Conservation (phyloP, 1,140 invertebrate species). For the Procambarus clarkii region DNA sequence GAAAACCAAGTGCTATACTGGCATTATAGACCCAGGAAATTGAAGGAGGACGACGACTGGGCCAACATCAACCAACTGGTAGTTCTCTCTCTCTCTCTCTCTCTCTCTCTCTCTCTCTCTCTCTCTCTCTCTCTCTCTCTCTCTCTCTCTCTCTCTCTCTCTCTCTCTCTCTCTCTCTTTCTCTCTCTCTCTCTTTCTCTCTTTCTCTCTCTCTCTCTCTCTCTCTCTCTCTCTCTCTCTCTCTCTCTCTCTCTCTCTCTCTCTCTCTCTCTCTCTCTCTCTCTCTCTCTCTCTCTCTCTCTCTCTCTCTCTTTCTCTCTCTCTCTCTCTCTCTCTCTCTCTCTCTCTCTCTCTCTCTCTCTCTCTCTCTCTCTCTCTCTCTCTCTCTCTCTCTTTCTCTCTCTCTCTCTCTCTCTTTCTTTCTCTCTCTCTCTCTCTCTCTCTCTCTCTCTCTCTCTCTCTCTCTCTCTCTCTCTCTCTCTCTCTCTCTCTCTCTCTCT, state of each 20-base stretch:
- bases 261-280: too few species aligned
- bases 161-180: neutral
- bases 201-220: neutral
- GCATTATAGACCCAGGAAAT: too few species aligned
- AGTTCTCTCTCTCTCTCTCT: too few species aligned
- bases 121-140: neutral
- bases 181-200: neutral
- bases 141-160: too few species aligned
- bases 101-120: neutral
- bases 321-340: neutral
- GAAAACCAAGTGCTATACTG: too few species aligned
- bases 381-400: neutral
- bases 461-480: neutral
- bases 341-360: constrained; percentile 4
- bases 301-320: neutral
- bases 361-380: constrained; percentile 2
- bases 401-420: neutral
- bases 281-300: neutral
- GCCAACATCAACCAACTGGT: too few species aligned
- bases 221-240: neutral
- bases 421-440: neutral
- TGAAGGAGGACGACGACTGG: too few species aligned
- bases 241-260: too few species aligned
- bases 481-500: neutral
- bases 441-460: constrained; percentile 13